Percentiles rank a stretch among this genome's conserved stretches.
These are phyloP conservation scores for Luffia ferchaultella DNA, from an alignment of 2,888 invertebrate species.

Conservation along the genomic window DNA sequence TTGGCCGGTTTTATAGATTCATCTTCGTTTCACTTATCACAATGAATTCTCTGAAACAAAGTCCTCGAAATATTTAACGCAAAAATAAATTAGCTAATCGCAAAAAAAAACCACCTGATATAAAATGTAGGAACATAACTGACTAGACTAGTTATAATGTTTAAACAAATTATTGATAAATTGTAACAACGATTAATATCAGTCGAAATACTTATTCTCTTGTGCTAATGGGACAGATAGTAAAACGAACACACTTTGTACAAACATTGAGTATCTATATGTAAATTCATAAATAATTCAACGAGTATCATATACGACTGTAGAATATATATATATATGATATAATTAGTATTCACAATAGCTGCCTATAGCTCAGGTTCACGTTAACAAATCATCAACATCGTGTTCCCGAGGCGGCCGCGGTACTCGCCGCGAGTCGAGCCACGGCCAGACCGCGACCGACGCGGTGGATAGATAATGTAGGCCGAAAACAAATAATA, in stretches of 20 bases:
- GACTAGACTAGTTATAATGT: background rate
- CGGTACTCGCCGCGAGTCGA: background rate
- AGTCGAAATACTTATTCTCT: constrained; percentile 34
- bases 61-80: too few relatives aligned
- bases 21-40: too few relatives aligned
- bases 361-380: constrained; percentile 50
- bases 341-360: constrained; percentile 30
- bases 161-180: constrained; percentile 15
- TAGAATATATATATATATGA: background rate
- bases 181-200: constrained; percentile 27
- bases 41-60: too few relatives aligned
- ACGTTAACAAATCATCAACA: constrained; percentile 14
- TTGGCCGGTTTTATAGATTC: too few relatives aligned
- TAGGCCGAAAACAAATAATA: constrained; percentile 5
- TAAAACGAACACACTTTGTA: background rate
- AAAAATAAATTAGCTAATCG: too few relatives aligned
- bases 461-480: background rate
- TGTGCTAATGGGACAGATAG: constrained; percentile 25
- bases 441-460: background rate
- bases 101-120: too few relatives aligned
- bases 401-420: background rate
- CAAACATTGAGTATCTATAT: background rate
- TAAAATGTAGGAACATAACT: background rate
- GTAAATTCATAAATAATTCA: background rate
- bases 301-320: background rate